Evolutionary conservation across 2,888 invertebrate species (phyloP).

Genomic region (Mythimna impura): DNA sequence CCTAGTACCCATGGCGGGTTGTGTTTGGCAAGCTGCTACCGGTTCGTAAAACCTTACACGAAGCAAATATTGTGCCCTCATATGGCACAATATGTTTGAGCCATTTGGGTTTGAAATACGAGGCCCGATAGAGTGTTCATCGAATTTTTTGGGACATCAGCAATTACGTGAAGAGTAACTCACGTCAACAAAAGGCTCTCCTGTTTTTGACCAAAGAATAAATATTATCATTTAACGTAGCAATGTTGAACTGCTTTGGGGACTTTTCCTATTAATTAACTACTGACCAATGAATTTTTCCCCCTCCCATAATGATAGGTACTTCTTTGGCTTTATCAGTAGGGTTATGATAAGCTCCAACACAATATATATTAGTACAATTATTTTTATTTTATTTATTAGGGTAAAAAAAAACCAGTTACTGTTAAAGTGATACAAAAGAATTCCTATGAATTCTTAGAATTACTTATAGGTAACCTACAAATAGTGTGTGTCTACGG

Average conservation of each 20-base stretch:
- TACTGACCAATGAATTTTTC: background rate
- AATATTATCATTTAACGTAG: background rate
- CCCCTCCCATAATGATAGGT: background rate
- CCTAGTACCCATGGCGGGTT: too few relatives aligned
- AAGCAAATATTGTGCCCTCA: background rate
- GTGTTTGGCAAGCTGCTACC: background rate
- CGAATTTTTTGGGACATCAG: background rate
- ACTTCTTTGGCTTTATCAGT: background rate
- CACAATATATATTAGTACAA: background rate
- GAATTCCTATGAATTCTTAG: too few relatives aligned
- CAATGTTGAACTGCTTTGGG: background rate
- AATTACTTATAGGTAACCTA: too few relatives aligned
- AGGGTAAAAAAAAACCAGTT: too few relatives aligned
- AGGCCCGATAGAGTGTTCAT: background rate
- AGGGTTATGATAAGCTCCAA: slow-evolving; percentile 27
- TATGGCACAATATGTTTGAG: background rate
- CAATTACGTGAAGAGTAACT: background rate
- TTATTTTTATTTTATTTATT: too few relatives aligned
- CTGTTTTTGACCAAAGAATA: background rate
- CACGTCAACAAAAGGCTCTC: background rate
- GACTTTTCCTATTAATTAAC: background rate
- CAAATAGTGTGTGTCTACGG: too few relatives aligned
- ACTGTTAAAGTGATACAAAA: too few relatives aligned
- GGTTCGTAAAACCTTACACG: background rate
- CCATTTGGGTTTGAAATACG: background rate